Percentiles rank a stretch among this genome's conserved stretches.
phyloP scores from a whole-genome alignment of 23 tunicate genomes.

The Halocynthia aurantium region DNA sequence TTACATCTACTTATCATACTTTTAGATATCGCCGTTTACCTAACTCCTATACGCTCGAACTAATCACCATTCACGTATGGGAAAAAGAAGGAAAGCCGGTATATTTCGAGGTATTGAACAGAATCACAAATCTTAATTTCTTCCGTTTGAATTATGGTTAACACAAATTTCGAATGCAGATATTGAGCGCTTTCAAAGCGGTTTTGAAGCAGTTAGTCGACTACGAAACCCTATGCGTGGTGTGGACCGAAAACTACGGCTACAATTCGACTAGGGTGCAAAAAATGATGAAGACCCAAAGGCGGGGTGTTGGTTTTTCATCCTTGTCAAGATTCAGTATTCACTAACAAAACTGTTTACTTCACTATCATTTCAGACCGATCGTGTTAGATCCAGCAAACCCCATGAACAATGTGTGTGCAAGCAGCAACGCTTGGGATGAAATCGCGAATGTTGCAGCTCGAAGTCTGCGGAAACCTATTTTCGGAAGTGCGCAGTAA shows the following conservation, averaged over 20 bases:
- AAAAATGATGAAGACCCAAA: slow-evolving; percentile 4
- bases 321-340: background rate
- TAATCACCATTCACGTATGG: slow-evolving; percentile 48
- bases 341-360: too few species aligned
- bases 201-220: slow-evolving; percentile 19
- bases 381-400: slow-evolving; percentile 58
- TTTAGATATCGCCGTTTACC: slow-evolving; percentile 46
- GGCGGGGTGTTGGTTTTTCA: slow-evolving; percentile 5
- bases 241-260: slow-evolving; percentile 44
- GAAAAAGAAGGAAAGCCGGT: slow-evolving; percentile 47
- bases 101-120: slow-evolving; percentile 24
- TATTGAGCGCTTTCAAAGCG: slow-evolving; percentile 36
- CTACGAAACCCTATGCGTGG: slow-evolving; percentile 34
- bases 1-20: background rate
- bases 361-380: slow-evolving; percentile 17
- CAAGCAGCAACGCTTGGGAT: slow-evolving; percentile 53
- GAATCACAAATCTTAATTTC: background rate
- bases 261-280: slow-evolving; percentile 11
- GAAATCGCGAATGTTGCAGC: slow-evolving; percentile 53
- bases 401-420: slow-evolving; percentile 65
- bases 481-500: background rate
- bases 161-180: background rate
- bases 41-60: slow-evolving; percentile 44
- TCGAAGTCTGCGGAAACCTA: slow-evolving; percentile 29
- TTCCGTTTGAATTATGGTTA: background rate